A percentile compares a stretch with the other conserved stretches of the same genome.
phyloP scores from a whole-genome alignment of 2,113 vertebrate genomes.

The Oryzias woworae region DNA sequence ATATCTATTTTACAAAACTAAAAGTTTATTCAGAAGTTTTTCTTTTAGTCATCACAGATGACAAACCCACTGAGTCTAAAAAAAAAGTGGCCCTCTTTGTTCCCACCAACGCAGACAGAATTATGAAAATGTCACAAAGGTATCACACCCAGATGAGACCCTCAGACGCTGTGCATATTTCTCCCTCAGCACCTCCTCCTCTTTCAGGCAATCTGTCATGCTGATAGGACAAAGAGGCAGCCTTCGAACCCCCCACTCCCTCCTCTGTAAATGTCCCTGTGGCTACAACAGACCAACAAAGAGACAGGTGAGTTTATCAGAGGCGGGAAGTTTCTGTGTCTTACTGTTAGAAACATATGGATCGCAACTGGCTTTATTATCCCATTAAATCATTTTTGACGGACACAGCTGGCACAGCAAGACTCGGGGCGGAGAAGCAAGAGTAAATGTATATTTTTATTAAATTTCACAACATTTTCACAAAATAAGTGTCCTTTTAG shows the following conservation, averaged over 20 bases:
- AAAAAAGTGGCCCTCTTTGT: conserved; percentile 1
- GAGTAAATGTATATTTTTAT: too few species aligned
- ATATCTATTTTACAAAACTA: too few species aligned
- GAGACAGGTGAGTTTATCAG: conserved; percentile 38
- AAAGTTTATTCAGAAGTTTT: too few species aligned
- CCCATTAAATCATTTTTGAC: conserved; percentile 10
- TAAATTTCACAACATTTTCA: too few species aligned
- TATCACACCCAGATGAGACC: conserved; percentile 16
- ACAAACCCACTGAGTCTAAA: neutral
- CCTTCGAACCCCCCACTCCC: conserved; percentile 22
- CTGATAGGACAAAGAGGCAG: conserved; percentile 30
- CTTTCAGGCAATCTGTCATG: conserved; percentile 43
- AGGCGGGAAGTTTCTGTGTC: neutral
- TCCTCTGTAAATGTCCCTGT: conserved; percentile 30
- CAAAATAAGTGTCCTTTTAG: too few species aligned
- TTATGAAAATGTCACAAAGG: conserved; percentile 37
- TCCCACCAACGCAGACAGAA: conserved; percentile 12
- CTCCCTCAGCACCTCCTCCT: conserved; percentile 17
- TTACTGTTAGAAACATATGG: conserved; percentile 2
- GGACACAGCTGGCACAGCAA: neutral
- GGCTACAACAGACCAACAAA: conserved; percentile 25
- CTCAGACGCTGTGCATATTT: conserved; percentile 13
- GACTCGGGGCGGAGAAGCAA: too few species aligned
- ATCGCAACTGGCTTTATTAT: conserved; percentile 74
- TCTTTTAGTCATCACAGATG: too few species aligned